Evolutionary conservation across 2,797 vertebrate species (phyloP), one percentile per base, ranked within the genome.

Genomic region (Diglossa cyanea): DNA sequence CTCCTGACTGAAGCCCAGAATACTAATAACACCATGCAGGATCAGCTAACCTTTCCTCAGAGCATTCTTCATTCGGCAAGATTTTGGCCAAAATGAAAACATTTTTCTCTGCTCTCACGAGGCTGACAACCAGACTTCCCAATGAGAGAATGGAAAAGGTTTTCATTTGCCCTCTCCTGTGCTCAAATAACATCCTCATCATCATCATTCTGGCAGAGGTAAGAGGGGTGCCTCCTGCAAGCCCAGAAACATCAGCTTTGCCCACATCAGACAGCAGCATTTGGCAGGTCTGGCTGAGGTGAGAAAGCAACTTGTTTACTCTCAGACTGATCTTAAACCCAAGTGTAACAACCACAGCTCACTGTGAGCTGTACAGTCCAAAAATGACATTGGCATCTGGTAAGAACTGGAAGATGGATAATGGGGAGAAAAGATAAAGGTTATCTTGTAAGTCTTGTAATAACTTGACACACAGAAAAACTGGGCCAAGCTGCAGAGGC

Each of bases 1-100:
- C 82, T 96, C 70, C 76, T 42, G 55, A 90, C 66, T 81, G 95
- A 96, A 90, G 79, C 76, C 70, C 48, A 54, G 96, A 93, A 91
- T 91, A 94, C 79, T 88, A 96, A 95, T 91, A 95, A 84, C 80
- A 72, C 54, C 76, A 60, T 0, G 0, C 70, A 90, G 54, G 76
- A 91, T 75, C 79, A 89, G 54, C 78, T 71, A 88, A 83, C 51
- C 65, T 87, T 88, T 94, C 82, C 68, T 67, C 11, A 7, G 72
- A 6, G 6, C 40, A 48, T 75, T 72, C 82, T 81, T 75, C 51
- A 33, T 92, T 88, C 68, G 78, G 78, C 68, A 95, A 62, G 78
- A 28, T 71, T 65, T 83, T 82, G 60, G 68, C 47, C 72, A 81
- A 86, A 94, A 83, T 5, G 0, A 65, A 92, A 89, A 70, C 62